Evolutionary conservation across 2,797 vertebrate species (phyloP), one percentile per base, ranked within the genome.

Genomic region (Dipus sagitta): DNA sequence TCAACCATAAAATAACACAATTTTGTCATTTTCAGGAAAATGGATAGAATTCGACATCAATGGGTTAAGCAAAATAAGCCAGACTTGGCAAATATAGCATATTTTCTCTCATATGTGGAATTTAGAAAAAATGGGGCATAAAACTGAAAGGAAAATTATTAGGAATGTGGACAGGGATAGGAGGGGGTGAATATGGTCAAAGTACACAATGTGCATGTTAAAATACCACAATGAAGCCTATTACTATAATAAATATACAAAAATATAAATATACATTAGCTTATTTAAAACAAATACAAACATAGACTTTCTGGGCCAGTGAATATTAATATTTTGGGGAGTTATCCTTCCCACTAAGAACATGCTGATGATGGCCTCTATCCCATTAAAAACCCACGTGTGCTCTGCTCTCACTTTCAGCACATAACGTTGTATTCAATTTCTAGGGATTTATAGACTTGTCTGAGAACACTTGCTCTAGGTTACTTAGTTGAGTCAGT

Each of bases 371-470:
- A 81, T 62, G 90, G n/a, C 4, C 23, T 90, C 24, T 82, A 15
- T 88, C n/a, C 82, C 54, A 26, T 92, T 32, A 65, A 93, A 90
- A 85, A 81, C 34, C 65, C 78, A 93, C 8, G 62, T 71, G 64
- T 4, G 80, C 14, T 23, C 14, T 84, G 34, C 28, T 10, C 58
- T 87, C 23, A 92, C 60, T 92, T 38, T n/a, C 24, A 93, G 76
- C 18, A 94, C 21, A 93, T 10, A 89, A 54, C 0, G 14, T 87
- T 76, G 30, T 68, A 38, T 58, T 68, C 58, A 85, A 6, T 93
- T 95, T 42, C 24, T 52, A 88, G 65, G 70, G 47, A 77, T 80
- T 87, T 80, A 86, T 84, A 65, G 32, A 92, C 67, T 86, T 94
- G 24, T 62, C 4, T 64, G 65, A 87, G 54, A 93, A 67, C 24